phyloP scores from a whole-genome alignment of 1,140 invertebrate genomes.

The Megalonaias nervosa region DNA sequence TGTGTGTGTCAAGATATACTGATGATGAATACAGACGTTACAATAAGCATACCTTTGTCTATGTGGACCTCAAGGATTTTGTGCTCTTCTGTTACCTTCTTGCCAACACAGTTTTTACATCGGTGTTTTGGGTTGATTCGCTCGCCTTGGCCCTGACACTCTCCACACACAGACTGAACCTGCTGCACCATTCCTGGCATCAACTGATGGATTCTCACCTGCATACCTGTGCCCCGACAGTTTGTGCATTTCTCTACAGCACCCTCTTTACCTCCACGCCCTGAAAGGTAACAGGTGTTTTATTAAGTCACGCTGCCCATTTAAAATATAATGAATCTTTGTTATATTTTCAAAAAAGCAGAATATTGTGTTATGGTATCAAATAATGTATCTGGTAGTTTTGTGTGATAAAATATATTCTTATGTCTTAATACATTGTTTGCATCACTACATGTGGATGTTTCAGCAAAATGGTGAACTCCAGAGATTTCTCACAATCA shows the following conservation, averaged over 20 bases:
- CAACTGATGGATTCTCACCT: conserved; percentile 92
- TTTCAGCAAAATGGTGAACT: no score
- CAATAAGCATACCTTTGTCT: conserved; percentile 83
- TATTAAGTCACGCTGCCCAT: neutral
- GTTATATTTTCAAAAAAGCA: neutral
- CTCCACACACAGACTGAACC: conserved; percentile 89
- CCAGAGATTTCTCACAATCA: no score
- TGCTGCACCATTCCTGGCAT: conserved; percentile 98
- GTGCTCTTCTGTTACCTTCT: conserved; percentile 91
- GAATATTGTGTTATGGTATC: no score
- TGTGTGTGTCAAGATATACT: no score
- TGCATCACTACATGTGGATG: no score
- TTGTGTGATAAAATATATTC: no score
- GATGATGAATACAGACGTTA: neutral
- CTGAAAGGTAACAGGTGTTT: conserved; percentile 53
- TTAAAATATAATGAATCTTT: neutral
- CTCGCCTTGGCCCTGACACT: conserved; percentile 93
- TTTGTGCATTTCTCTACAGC: conserved; percentile 88
- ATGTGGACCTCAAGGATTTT: conserved; percentile 99
- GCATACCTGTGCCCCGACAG: conserved; percentile 93
- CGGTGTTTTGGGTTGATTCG: conserved; percentile 89
- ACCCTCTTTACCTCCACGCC: conserved; percentile 89
- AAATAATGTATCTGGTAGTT: no score
- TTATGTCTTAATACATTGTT: no score
- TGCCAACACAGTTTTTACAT: conserved; percentile 93